Conservation (phyloP, 2,113 vertebrate species). For the Neotragus moschatus region DNA sequence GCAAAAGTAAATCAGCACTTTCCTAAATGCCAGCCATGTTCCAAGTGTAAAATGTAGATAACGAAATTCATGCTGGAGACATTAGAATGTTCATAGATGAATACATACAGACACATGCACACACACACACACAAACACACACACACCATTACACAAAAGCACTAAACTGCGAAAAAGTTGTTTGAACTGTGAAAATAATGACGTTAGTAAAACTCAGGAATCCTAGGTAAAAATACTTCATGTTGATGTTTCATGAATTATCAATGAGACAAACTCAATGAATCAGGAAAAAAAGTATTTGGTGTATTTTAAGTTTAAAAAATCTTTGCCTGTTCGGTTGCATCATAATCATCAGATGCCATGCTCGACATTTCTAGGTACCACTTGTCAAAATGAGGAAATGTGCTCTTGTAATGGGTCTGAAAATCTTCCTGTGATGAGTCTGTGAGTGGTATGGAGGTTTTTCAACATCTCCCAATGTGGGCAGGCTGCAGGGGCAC, state of each 20-base stretch:
- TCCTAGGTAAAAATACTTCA: background rate
- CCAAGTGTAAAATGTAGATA: background rate
- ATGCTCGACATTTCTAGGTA: background rate
- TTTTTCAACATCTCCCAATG: background rate
- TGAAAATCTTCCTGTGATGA: background rate
- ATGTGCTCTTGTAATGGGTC: background rate
- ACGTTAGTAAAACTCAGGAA: background rate
- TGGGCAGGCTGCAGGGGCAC: background rate
- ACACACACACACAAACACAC: background rate
- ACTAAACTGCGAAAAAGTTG: background rate
- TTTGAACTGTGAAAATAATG: background rate
- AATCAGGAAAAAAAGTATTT: background rate
- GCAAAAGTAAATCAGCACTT: conserved; percentile 52
- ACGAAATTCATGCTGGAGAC: background rate
- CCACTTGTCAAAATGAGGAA: background rate
- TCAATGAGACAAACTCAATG: background rate
- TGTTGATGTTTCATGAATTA: background rate
- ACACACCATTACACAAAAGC: background rate
- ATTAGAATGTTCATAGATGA: background rate
- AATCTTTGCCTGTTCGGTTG: background rate
- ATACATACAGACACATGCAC: background rate
- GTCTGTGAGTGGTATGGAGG: background rate
- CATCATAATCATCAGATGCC: background rate
- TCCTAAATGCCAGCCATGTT: conserved; percentile 1
- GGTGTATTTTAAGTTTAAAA: background rate